These are phyloP conservation scores for Mormyrus hasselquistii DNA, from an alignment of 2,797 vertebrate genomes.

Conservation along the genomic window DNA sequence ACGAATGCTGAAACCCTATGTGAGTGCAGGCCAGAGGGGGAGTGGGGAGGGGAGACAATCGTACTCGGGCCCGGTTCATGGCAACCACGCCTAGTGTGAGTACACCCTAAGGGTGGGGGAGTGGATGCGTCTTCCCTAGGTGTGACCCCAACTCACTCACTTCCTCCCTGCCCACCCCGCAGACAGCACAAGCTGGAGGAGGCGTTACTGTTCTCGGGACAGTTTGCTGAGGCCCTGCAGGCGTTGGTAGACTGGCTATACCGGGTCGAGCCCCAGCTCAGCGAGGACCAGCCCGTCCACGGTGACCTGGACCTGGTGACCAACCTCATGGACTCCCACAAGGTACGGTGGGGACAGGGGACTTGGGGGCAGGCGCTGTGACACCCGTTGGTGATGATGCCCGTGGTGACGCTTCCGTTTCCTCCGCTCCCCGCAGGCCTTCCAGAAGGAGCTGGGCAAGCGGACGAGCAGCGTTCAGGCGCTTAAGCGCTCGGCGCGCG, in stretches of 20 bases:
- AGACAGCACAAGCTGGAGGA: conserved; percentile 99
- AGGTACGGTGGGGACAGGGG: conserved; percentile 58
- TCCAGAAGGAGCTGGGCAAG: conserved; percentile 96
- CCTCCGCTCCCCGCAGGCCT: conserved; percentile 59
- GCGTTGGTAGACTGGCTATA: conserved; percentile 96
- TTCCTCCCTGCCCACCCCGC: conserved; percentile 20
- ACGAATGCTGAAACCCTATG: too few species aligned
- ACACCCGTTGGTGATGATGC: not conserved
- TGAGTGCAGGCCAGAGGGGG: too few species aligned
- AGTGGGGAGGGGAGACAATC: too few species aligned
- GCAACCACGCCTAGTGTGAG: too few species aligned
- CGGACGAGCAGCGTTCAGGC: conserved; percentile 87
- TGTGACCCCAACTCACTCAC: not conserved
- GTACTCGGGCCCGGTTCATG: too few species aligned
- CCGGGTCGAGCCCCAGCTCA: conserved; percentile 90
- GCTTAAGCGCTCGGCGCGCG: conserved; percentile 87
- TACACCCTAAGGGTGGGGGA: too few species aligned
- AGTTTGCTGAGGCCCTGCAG: conserved; percentile 95
- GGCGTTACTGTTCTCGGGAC: conserved; percentile 93
- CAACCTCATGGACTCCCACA: conserved; percentile 96
- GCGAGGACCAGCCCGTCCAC: conserved; percentile 91
- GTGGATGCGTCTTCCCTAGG: not conserved
- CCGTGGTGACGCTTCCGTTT: not conserved
- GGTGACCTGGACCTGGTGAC: conserved; percentile 95
- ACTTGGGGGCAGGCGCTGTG: too few species aligned